Base-by-base conservation (phyloP, 2,888 invertebrate genomes). In the Noctua janthina region DNA sequence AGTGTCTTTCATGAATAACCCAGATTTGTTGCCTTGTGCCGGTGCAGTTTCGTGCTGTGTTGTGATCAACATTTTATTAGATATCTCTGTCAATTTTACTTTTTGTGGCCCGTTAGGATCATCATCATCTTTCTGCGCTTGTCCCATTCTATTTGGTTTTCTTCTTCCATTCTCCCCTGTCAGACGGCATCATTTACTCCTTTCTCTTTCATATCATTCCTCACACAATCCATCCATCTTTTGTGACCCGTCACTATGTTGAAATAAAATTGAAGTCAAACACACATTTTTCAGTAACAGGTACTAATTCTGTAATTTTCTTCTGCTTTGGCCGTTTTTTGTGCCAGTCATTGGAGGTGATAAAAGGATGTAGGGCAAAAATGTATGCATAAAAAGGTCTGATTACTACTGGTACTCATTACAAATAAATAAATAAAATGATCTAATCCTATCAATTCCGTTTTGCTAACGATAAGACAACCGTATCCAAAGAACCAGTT, bases 1-100 rank as follows among this genome's bases (percentile, higher is more conserved):
- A 72, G 15, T 46, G 23, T 29, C 64, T 73, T 70, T 76, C 11
- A 46, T 70, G 64, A 66, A 82, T 15, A 56, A 49, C 4, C 20
- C 1, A 7, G 15, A 69, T 75, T 73, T 23, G 17, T 20, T 2
- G 17, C 43, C 43, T 43, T 43, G 43, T 43, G 0, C 43, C 10
- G 17, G 13, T 13, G 10, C 11, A 4, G 54, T 23, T 78, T 17
- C 13, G 1, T 71, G 13, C 5, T 17, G 5, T 7, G 46, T 15
- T 35, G 15, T 68, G 8, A 46, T 68, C n/a, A 68, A 15, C 15
- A 68, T n/a, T 74, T 62, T 23, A 35, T 15, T 62, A 10, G 15
- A 64, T 49, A 35, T 49, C 49, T 17, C 0, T 46, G 8, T 0
- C 0, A 23, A 23, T 10, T 46, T 74, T 13, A 8, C 64, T 64